These are phyloP conservation scores for Drosophila sordidula DNA, from an alignment of 2,888 invertebrate species.

Conservation along the genomic window DNA sequence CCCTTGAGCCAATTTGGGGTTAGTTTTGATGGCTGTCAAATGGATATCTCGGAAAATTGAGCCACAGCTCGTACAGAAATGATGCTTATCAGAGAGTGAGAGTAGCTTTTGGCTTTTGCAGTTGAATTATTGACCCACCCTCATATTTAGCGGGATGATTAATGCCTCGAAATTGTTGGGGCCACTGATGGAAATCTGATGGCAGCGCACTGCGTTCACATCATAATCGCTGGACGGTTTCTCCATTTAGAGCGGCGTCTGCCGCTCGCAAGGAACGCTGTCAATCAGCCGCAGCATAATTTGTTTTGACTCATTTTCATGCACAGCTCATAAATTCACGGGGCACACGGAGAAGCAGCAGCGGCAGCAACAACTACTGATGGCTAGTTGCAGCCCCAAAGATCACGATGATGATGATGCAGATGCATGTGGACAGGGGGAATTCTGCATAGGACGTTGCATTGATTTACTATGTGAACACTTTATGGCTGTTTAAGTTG, in stretches of 20 bases:
- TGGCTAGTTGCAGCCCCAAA: constrained; percentile 10
- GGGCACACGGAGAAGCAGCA: constrained; percentile 24
- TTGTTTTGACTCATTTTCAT: constrained; percentile 82
- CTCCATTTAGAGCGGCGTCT: constrained; percentile 25
- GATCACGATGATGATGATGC: constrained; percentile 37
- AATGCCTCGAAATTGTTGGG: constrained; percentile 70
- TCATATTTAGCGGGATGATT: constrained; percentile 69
- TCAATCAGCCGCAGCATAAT: constrained; percentile 74
- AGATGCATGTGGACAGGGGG: constrained; percentile 36
- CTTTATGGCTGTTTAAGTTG: constrained; percentile 83
- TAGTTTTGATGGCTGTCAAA: constrained; percentile 34
- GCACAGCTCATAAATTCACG: constrained; percentile 75
- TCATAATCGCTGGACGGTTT: constrained; percentile 62
- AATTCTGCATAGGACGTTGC: constrained; percentile 58
- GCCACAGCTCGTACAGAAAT: constrained; percentile 5
- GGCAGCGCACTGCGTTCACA: constrained; percentile 60
- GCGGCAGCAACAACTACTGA: constrained; percentile 13
- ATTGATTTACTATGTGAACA: constrained; percentile 83
- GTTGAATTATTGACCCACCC: constrained; percentile 46
- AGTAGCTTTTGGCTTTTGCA: constrained; percentile 21
- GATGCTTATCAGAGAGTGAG: constrained; percentile 42
- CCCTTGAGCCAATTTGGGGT: constrained; percentile 1
- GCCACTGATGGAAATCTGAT: constrained; percentile 63
- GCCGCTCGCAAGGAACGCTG: constrained; percentile 46
- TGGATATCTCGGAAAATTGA: constrained; percentile 39